Evolutionary conservation across 2,888 invertebrate species (phyloP).

Genomic region (Serripes groenlandicus): DNA sequence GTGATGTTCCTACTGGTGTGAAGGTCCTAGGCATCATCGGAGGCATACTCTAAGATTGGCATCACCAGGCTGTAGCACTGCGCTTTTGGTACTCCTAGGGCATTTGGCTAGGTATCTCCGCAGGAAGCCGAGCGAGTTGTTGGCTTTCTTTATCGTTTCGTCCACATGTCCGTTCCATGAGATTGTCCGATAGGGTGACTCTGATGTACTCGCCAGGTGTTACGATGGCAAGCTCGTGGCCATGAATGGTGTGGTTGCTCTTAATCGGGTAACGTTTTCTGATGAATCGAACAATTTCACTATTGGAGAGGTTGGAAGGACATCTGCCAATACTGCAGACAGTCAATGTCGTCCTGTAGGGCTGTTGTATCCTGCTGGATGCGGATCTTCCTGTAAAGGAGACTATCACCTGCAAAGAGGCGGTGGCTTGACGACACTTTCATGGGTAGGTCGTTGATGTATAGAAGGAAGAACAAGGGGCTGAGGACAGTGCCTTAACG

Average conservation of each 20-base stretch:
- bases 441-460: constrained; percentile 58
- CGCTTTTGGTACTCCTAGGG: not conserved
- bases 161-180: constrained; percentile 37
- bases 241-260: constrained; percentile 23
- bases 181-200: constrained; percentile 12
- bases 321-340: constrained; percentile 3
- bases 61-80: not conserved
- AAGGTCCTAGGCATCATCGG: not conserved
- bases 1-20: not conserved
- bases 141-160: constrained; percentile 14
- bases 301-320: not conserved
- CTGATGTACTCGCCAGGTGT: constrained; percentile 36
- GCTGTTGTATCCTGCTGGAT: not conserved
- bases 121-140: constrained; percentile 13
- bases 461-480: constrained; percentile 59
- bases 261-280: not conserved
- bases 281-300: not conserved
- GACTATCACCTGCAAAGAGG: constrained; percentile 64
- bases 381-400: constrained; percentile 43
- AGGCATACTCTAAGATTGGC: not conserved
- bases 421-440: constrained; percentile 18
- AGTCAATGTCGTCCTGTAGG: not conserved
- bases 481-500: constrained; percentile 61
- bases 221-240: constrained; percentile 25
- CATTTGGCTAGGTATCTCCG: constrained; percentile 9